Conservation (phyloP, 2,797 vertebrate species). For the Macropus fuliginosus region DNA sequence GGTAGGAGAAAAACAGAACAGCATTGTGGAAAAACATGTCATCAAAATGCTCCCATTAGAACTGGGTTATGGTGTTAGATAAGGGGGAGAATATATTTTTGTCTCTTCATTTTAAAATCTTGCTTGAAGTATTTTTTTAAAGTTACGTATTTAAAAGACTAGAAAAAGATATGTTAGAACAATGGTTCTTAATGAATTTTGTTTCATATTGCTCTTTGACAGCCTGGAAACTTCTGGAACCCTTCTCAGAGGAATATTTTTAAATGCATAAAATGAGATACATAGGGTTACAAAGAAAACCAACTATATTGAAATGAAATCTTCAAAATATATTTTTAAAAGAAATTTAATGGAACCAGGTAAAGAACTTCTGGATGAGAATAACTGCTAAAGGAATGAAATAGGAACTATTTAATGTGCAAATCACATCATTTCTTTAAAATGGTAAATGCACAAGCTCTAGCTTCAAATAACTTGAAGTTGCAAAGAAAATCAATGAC, state of each 20-base stretch:
- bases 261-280: background rate
- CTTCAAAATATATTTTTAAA: background rate
- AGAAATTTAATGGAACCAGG: background rate
- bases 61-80: background rate
- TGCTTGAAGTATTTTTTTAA: background rate
- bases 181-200: background rate
- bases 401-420: background rate
- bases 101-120: background rate
- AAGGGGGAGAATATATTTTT: background rate
- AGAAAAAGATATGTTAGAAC: background rate
- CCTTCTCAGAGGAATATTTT: background rate
- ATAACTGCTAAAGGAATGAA: background rate
- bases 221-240: background rate
- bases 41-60: background rate
- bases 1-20: background rate
- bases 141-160: background rate
- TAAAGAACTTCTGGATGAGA: background rate
- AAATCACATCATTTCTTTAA: background rate
- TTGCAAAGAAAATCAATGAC: background rate
- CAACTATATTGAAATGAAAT: background rate
- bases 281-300: background rate
- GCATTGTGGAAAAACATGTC: background rate
- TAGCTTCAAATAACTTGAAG: conserved; percentile 21
- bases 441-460: background rate
- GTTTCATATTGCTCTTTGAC: background rate